Conservation (phyloP, 2,113 vertebrate genomes). For the Dunckerocampus dactyliophorus region DNA sequence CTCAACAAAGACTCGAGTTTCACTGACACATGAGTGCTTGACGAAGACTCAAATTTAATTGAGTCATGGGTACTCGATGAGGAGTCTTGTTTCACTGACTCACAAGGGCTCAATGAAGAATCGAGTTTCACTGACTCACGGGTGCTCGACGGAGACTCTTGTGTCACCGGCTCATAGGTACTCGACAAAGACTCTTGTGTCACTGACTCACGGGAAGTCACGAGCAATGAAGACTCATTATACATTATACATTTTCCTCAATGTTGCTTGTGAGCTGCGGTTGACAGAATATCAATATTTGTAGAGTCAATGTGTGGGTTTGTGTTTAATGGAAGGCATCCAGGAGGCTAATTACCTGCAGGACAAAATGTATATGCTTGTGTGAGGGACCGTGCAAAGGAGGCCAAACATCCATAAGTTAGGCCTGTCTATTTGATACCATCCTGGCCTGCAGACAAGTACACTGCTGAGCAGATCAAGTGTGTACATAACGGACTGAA, state of each 20-base stretch:
- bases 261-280: constrained; percentile 35
- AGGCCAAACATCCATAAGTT: constrained; percentile 56
- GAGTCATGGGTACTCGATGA: no score
- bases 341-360: constrained; percentile 55
- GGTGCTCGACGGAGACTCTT: no score
- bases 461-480: constrained; percentile 58
- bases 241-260: constrained; percentile 15
- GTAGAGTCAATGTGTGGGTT: constrained; percentile 49
- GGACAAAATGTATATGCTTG: constrained; percentile 25
- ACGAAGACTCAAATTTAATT: no score
- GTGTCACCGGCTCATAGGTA: no score
- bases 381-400: constrained; percentile 4
- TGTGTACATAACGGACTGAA: constrained; percentile 23
- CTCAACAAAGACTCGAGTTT: no score
- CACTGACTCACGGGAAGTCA: background rate
- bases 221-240: no score
- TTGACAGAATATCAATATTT: constrained; percentile 59
- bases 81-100: no score
- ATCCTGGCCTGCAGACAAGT: constrained; percentile 59
- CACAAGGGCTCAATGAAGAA: no score
- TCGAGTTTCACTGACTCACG: no score
- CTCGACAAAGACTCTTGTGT: background rate
- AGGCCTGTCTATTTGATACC: constrained; percentile 61
- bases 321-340: constrained; percentile 58
- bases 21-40: no score